Evolutionary conservation across 2,113 vertebrate genomes (phyloP).

Genomic region (Ceyx margarethae): DNA sequence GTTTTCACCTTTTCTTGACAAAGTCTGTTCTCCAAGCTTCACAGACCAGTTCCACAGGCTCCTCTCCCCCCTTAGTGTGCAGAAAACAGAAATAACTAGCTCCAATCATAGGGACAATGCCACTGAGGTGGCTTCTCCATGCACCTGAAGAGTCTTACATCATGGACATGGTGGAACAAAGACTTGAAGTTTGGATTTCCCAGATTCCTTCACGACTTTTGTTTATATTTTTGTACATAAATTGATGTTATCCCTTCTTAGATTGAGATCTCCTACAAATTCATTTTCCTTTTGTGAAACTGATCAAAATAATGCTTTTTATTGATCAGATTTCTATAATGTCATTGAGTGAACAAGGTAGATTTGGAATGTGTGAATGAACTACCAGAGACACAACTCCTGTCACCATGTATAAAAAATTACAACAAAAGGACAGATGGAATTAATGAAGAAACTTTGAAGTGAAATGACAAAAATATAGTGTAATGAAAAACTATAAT

Average conservation of each 20-base stretch:
- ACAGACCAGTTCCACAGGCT: neutral
- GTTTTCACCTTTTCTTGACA: neutral
- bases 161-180: neutral
- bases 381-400: neutral
- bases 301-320: neutral
- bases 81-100: neutral
- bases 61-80: neutral
- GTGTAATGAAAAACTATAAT: neutral
- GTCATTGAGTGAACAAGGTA: neutral
- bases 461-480: neutral
- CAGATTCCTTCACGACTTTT: neutral
- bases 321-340: neutral
- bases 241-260: neutral
- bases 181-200: neutral
- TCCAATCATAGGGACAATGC: neutral
- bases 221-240: neutral
- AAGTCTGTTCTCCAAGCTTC: neutral
- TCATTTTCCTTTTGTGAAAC: neutral
- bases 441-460: neutral
- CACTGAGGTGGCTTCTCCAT: neutral
- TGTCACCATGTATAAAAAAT: neutral
- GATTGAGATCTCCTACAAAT: neutral
- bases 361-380: neutral
- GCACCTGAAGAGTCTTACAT: neutral
- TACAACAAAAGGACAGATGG: neutral